A percentile compares a stretch with the other conserved stretches of the same genome.
Conservation (phyloP, 2,797 vertebrate genomes). For the Dendrocincla fuliginosa region DNA sequence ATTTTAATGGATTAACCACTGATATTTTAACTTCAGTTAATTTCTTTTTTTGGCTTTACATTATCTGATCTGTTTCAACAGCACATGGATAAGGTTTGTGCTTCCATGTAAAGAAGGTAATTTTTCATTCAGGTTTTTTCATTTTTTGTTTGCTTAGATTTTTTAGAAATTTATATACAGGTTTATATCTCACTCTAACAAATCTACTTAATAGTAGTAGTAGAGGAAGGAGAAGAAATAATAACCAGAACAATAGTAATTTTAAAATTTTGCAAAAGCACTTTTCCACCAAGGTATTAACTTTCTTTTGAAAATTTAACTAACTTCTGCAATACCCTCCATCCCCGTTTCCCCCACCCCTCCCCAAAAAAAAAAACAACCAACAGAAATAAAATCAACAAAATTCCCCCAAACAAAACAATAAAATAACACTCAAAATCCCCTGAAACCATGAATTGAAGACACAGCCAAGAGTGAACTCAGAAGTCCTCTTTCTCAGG, state of each 20-base stretch:
- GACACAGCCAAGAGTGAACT: background rate
- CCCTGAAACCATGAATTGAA: background rate
- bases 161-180: background rate
- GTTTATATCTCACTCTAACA: background rate
- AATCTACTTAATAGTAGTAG: background rate
- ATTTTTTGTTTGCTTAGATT: background rate
- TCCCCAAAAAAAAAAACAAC: background rate
- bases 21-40: background rate
- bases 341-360: too few species aligned
- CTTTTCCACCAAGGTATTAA: background rate
- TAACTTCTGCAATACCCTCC: background rate
- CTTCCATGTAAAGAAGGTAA: background rate
- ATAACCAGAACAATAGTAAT: background rate
- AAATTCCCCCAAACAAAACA: background rate
- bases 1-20: constrained; percentile 18
- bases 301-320: background rate
- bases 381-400: background rate
- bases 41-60: background rate
- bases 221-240: background rate
- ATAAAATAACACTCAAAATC: background rate
- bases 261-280: background rate
- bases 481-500: background rate
- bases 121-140: background rate
- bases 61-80: background rate
- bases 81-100: background rate